phyloP scores from a whole-genome alignment of 2,888 invertebrate species.

The Agapostemon virescens region DNA sequence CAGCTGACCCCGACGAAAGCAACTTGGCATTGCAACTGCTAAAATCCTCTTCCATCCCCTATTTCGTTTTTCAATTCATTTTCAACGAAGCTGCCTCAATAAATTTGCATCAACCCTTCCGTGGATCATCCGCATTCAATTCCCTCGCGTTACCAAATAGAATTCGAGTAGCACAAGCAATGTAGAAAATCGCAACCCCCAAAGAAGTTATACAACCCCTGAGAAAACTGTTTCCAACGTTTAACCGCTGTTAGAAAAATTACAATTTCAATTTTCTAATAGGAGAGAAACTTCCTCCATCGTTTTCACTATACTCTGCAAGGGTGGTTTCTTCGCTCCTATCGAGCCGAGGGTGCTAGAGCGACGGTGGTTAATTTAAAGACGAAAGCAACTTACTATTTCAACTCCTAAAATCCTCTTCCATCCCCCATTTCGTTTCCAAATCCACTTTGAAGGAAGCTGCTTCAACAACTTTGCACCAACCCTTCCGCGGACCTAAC shows the following conservation, averaged over 20 bases:
- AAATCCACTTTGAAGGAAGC: background rate
- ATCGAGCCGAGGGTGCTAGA: too few relatives aligned
- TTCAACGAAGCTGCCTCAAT: background rate
- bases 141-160: background rate
- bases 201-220: background rate
- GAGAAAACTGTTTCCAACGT: background rate
- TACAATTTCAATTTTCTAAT: too few relatives aligned
- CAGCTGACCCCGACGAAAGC: background rate
- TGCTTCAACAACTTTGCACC: too few relatives aligned
- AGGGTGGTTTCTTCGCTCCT: too few relatives aligned
- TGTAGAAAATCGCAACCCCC: background rate
- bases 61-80: background rate
- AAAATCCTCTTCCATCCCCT: background rate
- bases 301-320: too few relatives aligned
- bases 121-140: background rate
- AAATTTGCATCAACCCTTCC: too few relatives aligned
- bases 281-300: too few relatives aligned
- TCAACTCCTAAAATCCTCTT: too few relatives aligned
- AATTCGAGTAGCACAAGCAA: background rate
- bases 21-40: background rate
- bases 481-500: background rate
- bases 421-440: background rate
- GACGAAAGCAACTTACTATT: background rate
- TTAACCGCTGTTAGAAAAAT: too few relatives aligned
- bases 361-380: too few relatives aligned